A percentile compares a stretch with the other conserved stretches of the same genome.
These are phyloP conservation scores for Dinothrombium tinctorium DNA, from an alignment of 1,140 invertebrate species.

Conservation along the genomic window DNA sequence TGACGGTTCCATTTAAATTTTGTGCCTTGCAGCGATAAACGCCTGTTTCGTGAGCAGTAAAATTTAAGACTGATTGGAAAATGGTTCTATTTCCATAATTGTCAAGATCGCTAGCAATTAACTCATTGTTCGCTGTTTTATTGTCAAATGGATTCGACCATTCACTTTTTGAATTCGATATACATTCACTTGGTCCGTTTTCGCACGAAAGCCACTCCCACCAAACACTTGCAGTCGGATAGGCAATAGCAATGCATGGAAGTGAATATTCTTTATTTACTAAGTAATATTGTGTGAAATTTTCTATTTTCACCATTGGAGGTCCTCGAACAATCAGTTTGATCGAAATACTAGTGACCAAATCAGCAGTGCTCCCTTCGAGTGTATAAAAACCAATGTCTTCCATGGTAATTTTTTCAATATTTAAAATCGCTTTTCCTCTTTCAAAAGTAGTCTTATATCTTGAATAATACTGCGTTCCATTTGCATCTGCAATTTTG, in stretches of 20 bases:
- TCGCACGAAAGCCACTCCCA: too few relatives aligned
- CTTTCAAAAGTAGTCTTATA: neutral
- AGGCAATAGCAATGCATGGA: constrained; percentile 9
- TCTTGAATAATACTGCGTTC: neutral
- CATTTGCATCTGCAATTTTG: neutral
- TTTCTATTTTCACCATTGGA: constrained; percentile 7
- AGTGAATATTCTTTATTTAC: constrained; percentile 3
- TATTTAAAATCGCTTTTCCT: neutral
- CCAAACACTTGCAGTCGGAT: constrained; percentile 7
- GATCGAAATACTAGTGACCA: constrained; percentile 8
- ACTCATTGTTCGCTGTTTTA: too few relatives aligned
- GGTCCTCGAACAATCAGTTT: constrained; percentile 8
- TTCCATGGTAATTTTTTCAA: neutral
- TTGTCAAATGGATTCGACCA: neutral
- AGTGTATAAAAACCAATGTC: constrained; percentile 11
- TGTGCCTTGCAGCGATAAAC: neutral
- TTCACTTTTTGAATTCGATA: neutral
- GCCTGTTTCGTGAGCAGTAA: neutral
- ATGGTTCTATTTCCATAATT: too few relatives aligned
- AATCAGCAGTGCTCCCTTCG: constrained; percentile 7
- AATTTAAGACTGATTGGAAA: too few relatives aligned
- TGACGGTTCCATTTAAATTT: neutral
- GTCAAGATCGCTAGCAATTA: too few relatives aligned
- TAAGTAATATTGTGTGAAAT: constrained; percentile 8
- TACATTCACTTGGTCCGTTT: neutral